A percentile compares a stretch with the other conserved stretches of the same genome.
Evolutionary conservation across 2,888 invertebrate genomes (phyloP).

Genomic region (Xestia ashworthii): DNA sequence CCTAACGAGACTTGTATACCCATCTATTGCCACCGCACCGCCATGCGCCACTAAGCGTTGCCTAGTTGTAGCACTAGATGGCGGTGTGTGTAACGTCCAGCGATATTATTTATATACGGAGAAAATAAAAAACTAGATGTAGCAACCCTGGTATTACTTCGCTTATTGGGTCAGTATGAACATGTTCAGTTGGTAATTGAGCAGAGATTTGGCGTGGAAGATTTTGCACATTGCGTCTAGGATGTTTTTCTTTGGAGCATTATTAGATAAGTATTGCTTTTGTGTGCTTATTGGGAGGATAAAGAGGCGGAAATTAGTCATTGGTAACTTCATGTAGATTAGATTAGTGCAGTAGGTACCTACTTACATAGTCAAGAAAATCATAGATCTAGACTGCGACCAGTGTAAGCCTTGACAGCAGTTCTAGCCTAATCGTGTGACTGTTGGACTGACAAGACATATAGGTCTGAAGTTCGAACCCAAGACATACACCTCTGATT

Average conservation of each 20-base stretch:
- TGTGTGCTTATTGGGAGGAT: conserved; percentile 30
- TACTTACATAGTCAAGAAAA: neutral
- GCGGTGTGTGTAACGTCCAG: too few relatives aligned
- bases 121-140: neutral
- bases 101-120: too few relatives aligned
- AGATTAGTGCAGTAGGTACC: neutral
- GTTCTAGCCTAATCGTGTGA: too few relatives aligned
- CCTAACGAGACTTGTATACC: too few relatives aligned
- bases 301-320: conserved; percentile 22
- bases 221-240: conserved; percentile 63
- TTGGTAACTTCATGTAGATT: neutral
- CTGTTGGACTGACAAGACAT: too few relatives aligned
- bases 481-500: too few relatives aligned
- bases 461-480: too few relatives aligned
- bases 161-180: conserved; percentile 84
- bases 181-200: conserved; percentile 78
- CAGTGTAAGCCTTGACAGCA: neutral
- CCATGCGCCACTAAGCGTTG: too few relatives aligned
- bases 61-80: too few relatives aligned
- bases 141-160: conserved; percentile 2
- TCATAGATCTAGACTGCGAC: neutral
- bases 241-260: conserved; percentile 37
- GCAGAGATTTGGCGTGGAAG: conserved; percentile 71
- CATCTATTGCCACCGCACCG: too few relatives aligned
- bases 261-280: conserved; percentile 57